Percentiles rank a stretch among this genome's conserved stretches.
Evolutionary conservation across 2,888 invertebrate species (phyloP).

Genomic region (Drosophila neutralis): DNA sequence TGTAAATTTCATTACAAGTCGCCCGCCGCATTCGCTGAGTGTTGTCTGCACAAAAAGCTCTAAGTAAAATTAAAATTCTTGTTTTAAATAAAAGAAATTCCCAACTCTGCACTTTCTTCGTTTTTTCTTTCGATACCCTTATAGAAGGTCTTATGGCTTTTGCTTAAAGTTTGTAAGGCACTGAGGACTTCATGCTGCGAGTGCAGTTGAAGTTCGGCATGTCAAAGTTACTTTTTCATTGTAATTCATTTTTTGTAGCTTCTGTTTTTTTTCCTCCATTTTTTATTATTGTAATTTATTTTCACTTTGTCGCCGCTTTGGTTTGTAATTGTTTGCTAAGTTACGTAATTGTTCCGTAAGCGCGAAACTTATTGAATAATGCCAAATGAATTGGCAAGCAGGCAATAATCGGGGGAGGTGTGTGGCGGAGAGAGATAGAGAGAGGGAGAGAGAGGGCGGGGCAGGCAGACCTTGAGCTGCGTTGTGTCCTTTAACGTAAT

Average conservation of each 20-base stretch:
- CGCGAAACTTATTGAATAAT: constrained; percentile 69
- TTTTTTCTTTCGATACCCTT: not conserved
- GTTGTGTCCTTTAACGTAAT: constrained; percentile 36
- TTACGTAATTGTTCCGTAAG: constrained; percentile 70
- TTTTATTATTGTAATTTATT: constrained; percentile 35
- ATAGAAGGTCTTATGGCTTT: not conserved
- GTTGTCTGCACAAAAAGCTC: constrained; percentile 56
- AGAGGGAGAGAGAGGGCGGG: not conserved
- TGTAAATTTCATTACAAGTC: constrained; percentile 78
- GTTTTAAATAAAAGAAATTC: constrained; percentile 58
- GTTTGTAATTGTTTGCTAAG: constrained; percentile 73
- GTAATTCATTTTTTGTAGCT: not conserved
- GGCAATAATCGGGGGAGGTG: constrained; percentile 25
- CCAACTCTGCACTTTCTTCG: constrained; percentile 23
- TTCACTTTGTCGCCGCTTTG: constrained; percentile 53
- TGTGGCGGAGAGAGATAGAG: not conserved
- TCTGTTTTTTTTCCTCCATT: constrained; percentile 6
- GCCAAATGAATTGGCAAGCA: constrained; percentile 51
- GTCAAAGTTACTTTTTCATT: not conserved
- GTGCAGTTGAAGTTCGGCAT: not conserved
- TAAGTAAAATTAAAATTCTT: constrained; percentile 76
- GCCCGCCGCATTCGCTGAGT: constrained; percentile 30
- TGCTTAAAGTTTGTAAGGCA: not conserved
- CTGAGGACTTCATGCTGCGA: not conserved
- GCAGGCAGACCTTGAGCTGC: constrained; percentile 13